Percentiles rank a stretch among this genome's conserved stretches.
Evolutionary conservation across 92 coral and sea anemone species (phyloP).

Genomic region (Desmophyllum pertusum): DNA sequence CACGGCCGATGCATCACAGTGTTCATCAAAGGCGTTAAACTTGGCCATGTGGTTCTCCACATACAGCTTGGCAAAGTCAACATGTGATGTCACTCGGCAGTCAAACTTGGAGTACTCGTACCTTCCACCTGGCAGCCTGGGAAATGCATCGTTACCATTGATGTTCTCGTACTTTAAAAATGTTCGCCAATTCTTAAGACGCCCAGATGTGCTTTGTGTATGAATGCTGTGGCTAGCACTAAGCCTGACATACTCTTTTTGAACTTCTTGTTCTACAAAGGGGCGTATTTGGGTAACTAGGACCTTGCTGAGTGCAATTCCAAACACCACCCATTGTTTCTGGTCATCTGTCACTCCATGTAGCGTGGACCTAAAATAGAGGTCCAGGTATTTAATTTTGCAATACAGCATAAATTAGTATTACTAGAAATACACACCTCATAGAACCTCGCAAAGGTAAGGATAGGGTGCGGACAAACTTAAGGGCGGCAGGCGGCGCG

Average conservation of each 20-base stretch:
- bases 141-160: slow-evolving; percentile 43
- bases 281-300: slow-evolving; percentile 58
- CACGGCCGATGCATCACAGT: slow-evolving; percentile 66
- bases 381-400: no score
- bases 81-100: slow-evolving; percentile 37
- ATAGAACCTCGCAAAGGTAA: no score
- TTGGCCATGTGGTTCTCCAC: slow-evolving; percentile 29
- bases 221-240: slow-evolving; percentile 54
- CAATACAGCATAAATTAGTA: no score
- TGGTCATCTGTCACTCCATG: background rate
- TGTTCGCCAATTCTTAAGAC: background rate
- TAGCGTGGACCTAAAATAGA: background rate
- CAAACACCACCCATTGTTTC: slow-evolving; percentile 22
- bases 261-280: no score
- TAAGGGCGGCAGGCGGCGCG: no score
- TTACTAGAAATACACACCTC: no score
- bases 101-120: slow-evolving; percentile 34
- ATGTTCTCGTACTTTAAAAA: slow-evolving; percentile 20
- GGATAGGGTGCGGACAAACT: no score
- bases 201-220: slow-evolving; percentile 22
- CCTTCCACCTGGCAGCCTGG: slow-evolving; percentile 32
- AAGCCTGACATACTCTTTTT: slow-evolving; percentile 50
- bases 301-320: slow-evolving; percentile 70
- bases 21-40: slow-evolving; percentile 21
- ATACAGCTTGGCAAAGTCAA: slow-evolving; percentile 40